Percentiles rank a stretch among this genome's conserved stretches.
phyloP scores from a whole-genome alignment of 2,888 invertebrate species.

The Drepana falcataria region DNA sequence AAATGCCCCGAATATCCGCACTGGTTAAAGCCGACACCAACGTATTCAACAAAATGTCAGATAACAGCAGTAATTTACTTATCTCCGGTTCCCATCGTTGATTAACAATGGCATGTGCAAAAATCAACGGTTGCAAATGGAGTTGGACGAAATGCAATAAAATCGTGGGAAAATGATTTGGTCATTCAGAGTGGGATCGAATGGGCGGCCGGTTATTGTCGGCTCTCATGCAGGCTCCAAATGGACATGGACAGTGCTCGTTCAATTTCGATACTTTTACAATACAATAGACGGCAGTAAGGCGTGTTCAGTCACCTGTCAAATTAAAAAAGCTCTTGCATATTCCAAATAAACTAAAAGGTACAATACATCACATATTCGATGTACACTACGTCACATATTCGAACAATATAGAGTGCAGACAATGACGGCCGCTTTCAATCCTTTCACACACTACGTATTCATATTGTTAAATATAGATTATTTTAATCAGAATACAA shows the following conservation, averaged over 20 bases:
- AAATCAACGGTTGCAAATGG: constrained; percentile 40
- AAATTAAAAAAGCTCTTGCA: constrained; percentile 75
- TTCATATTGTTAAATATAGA: not conserved
- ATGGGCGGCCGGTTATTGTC: constrained; percentile 61
- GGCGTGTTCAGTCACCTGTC: constrained; percentile 74
- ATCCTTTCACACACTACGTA: not conserved
- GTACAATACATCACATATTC: not conserved
- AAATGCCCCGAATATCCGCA: not conserved
- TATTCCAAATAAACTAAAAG: constrained; percentile 59
- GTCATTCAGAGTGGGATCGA: constrained; percentile 61
- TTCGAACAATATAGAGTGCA: not conserved
- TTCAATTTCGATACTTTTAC: constrained; percentile 77
- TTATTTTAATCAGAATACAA: too few relatives aligned
- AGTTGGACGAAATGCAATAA: constrained; percentile 48
- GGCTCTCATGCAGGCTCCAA: constrained; percentile 57
- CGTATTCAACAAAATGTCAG: constrained; percentile 32
- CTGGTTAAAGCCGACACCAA: constrained; percentile 13
- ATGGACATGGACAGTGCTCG: constrained; percentile 72
- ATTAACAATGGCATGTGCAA: constrained; percentile 22
- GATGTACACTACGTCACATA: not conserved
- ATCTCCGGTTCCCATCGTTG: constrained; percentile 30
- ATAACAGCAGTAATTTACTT: constrained; percentile 47
- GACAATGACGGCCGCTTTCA: not conserved
- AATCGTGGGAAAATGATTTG: constrained; percentile 66
- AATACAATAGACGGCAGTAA: constrained; percentile 71